These are phyloP conservation scores for Drosophila suzukii DNA, from an alignment of 1,140 invertebrate genomes.

Conservation along the genomic window DNA sequence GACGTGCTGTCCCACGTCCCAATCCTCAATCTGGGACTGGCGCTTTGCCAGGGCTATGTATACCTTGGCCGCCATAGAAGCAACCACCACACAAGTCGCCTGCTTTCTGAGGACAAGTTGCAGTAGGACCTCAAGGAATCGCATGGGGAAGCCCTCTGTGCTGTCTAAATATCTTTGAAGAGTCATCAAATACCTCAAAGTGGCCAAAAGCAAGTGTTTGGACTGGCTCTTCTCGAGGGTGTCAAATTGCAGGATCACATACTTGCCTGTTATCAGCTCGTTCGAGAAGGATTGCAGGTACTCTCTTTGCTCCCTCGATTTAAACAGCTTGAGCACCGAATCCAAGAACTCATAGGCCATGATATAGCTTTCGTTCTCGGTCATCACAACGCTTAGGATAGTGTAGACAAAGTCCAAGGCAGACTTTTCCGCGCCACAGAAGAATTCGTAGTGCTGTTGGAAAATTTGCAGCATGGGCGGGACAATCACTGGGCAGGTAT, in stretches of 20 bases:
- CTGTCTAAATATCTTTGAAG: conserved; percentile 53
- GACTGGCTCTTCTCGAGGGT: conserved; percentile 14
- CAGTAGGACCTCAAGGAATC: conserved; percentile 50
- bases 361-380: conserved; percentile 9
- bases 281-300: conserved; percentile 48
- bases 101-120: conserved; percentile 33
- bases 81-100: neutral
- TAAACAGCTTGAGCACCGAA: conserved; percentile 35
- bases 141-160: conserved; percentile 38
- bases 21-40: conserved; percentile 6
- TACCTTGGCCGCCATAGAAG: conserved; percentile 38
- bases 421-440: conserved; percentile 9
- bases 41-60: conserved; percentile 44
- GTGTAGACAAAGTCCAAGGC: conserved; percentile 50
- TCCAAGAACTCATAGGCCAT: conserved; percentile 38
- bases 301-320: neutral
- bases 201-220: conserved; percentile 31
- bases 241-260: conserved; percentile 42
- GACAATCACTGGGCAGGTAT: conserved; percentile 33
- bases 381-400: conserved; percentile 31
- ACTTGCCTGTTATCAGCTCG: conserved; percentile 45
- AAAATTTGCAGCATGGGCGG: conserved; percentile 58
- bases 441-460: conserved; percentile 10
- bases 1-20: conserved; percentile 50
- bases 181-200: conserved; percentile 38